phyloP scores from a whole-genome alignment of 2,888 invertebrate genomes.

The Ischnus inquisitorius region DNA sequence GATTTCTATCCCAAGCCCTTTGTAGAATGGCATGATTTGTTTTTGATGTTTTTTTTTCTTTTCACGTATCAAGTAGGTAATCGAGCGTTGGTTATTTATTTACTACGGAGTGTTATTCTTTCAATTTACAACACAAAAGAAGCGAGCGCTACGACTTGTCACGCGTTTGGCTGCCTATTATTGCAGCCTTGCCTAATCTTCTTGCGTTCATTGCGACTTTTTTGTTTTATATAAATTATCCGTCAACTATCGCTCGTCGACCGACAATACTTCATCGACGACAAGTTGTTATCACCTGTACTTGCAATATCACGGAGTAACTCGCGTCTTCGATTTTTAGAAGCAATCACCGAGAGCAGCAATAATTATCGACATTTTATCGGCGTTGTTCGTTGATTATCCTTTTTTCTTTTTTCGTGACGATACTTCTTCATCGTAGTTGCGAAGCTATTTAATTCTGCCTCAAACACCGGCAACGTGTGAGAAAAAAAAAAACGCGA shows the following conservation, averaged over 20 bases:
- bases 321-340: slow-evolving; percentile 27
- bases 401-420: slow-evolving; percentile 16
- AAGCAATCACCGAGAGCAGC: slow-evolving; percentile 7
- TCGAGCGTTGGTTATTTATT: slow-evolving; percentile 21
- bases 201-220: not conserved
- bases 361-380: not conserved
- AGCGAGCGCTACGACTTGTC: slow-evolving; percentile 34
- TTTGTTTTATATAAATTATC: not conserved
- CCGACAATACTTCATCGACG: slow-evolving; percentile 23
- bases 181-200: slow-evolving; percentile 21
- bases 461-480: slow-evolving; percentile 9
- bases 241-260: slow-evolving; percentile 14
- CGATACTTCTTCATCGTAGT: not conserved
- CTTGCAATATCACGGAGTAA: slow-evolving; percentile 6
- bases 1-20: slow-evolving; percentile 39
- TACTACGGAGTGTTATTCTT: slow-evolving; percentile 30
- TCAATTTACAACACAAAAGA: slow-evolving; percentile 7
- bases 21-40: slow-evolving; percentile 61
- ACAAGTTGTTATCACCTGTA: slow-evolving; percentile 16
- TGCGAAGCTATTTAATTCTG: slow-evolving; percentile 16
- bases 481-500: not conserved
- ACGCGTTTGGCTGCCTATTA: slow-evolving; percentile 33
- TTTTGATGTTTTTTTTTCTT: slow-evolving; percentile 47
- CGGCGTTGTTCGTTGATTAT: not conserved
- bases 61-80: slow-evolving; percentile 51